Conservation (phyloP, 1,140 invertebrate species). For the Drosophila truncata region DNA sequence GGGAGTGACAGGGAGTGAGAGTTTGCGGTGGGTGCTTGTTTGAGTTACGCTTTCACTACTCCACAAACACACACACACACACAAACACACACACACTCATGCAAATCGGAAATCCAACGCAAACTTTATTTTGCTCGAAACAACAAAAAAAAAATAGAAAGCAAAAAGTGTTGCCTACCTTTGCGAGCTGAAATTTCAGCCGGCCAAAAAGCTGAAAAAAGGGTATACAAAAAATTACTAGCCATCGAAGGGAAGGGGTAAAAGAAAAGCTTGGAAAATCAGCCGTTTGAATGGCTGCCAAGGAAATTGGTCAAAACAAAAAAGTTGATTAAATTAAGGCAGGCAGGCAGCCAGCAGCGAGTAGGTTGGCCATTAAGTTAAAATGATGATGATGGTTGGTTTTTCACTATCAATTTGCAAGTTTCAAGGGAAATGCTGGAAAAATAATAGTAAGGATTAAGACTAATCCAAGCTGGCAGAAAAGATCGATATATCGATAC, state of each 20-base stretch:
- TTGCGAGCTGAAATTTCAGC: conserved; percentile 30
- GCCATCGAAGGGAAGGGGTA: not conserved
- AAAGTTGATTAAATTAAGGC: conserved; percentile 27
- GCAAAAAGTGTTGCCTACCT: conserved; percentile 69
- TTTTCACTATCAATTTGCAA: not conserved
- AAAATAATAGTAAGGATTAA: not conserved
- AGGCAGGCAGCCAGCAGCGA: too few species aligned
- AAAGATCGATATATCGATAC: not conserved
- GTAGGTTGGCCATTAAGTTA: not conserved
- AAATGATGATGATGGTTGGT: conserved; percentile 2
- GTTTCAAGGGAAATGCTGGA: not conserved
- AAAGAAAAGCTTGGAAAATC: conserved; percentile 1
- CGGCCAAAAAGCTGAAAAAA: conserved; percentile 18
- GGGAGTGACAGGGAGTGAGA: conserved; percentile 7
- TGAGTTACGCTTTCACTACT: conserved; percentile 20
- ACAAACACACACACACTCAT: conserved; percentile 11
- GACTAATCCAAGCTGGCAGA: too few species aligned
- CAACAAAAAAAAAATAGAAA: conserved; percentile 18
- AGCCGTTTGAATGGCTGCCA: conserved; percentile 23
- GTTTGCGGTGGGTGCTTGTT: not conserved
- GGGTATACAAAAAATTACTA: not conserved
- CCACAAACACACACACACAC: conserved; percentile 12
- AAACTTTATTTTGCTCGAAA: conserved; percentile 19
- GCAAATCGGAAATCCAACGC: conserved; percentile 47
- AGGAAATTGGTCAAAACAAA: conserved; percentile 14